Percentiles rank a stretch among this genome's conserved stretches.
These are phyloP conservation scores for Sus scrofa DNA, from an alignment of 2,113 vertebrate genomes.

Conservation along the genomic window DNA sequence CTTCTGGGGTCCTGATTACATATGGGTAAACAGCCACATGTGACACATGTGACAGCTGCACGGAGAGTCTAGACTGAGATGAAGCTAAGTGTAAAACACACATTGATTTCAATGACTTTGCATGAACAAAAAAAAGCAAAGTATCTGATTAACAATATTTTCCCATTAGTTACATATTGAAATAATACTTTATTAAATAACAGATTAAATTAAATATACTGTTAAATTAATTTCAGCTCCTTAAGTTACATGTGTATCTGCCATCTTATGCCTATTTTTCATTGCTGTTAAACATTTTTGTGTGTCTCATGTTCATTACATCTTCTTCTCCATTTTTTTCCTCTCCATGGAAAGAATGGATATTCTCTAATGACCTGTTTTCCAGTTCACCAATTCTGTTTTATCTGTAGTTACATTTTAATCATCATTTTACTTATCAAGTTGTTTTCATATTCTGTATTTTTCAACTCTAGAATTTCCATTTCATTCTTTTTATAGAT, in stretches of 20 bases:
- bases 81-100: not conserved
- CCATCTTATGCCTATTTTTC: not conserved
- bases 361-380: not conserved
- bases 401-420: not conserved
- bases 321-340: not conserved
- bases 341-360: not conserved
- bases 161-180: not conserved
- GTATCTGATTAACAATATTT: not conserved
- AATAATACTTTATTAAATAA: not conserved
- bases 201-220: not conserved
- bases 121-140: not conserved
- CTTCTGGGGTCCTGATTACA: not conserved
- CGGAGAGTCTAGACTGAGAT: not conserved
- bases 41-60: not conserved
- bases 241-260: not conserved
- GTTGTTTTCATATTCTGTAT: not conserved
- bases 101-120: not conserved
- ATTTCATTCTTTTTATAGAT: conserved; percentile 36
- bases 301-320: not conserved
- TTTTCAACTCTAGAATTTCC: conserved; percentile 4
- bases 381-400: not conserved
- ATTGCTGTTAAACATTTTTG: not conserved
- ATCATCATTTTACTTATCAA: not conserved
- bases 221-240: not conserved
- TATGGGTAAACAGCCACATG: not conserved